A percentile compares a stretch with the other conserved stretches of the same genome.
phyloP scores from a whole-genome alignment of 2,888 invertebrate species.

The Theretra japonica region DNA sequence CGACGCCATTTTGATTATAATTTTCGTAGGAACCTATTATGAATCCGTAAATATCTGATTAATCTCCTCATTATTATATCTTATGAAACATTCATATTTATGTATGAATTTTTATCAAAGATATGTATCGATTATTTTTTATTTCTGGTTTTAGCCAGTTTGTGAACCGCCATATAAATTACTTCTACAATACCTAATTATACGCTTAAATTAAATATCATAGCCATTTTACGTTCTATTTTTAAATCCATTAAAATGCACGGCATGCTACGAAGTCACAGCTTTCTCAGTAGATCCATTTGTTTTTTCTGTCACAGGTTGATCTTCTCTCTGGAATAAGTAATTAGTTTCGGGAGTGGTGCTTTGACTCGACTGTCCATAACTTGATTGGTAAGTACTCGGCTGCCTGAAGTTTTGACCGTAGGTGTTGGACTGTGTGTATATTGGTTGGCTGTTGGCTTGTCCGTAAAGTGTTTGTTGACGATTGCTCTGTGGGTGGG shows the following conservation, averaged over 20 bases:
- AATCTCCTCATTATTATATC: not conserved
- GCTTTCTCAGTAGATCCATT: conserved; percentile 62
- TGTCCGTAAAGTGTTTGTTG: conserved; percentile 31
- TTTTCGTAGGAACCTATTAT: conserved; percentile 17
- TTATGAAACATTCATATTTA: not conserved
- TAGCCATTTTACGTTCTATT: conserved; percentile 2
- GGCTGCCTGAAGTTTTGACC: conserved; percentile 38
- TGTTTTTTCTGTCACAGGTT: conserved; percentile 67
- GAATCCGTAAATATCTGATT: conserved; percentile 23
- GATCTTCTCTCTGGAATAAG: conserved; percentile 81
- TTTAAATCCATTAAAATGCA: not conserved
- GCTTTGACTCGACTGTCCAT: conserved; percentile 47
- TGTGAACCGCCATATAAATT: not conserved
- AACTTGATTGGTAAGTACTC: conserved; percentile 38
- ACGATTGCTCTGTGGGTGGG: conserved; percentile 40
- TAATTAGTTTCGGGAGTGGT: conserved; percentile 82
- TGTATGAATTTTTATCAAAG: no score
- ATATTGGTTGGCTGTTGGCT: conserved; percentile 36
- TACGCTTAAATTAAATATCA: not conserved
- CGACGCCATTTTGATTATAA: conserved; percentile 30
- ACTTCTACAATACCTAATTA: not conserved
- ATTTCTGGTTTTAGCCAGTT: no score
- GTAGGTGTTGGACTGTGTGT: conserved; percentile 36
- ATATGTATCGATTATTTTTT: no score
- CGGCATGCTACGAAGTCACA: not conserved